These are phyloP conservation scores for Myotis yumanensis DNA, from an alignment of 2,113 vertebrate species.

Conservation along the genomic window DNA sequence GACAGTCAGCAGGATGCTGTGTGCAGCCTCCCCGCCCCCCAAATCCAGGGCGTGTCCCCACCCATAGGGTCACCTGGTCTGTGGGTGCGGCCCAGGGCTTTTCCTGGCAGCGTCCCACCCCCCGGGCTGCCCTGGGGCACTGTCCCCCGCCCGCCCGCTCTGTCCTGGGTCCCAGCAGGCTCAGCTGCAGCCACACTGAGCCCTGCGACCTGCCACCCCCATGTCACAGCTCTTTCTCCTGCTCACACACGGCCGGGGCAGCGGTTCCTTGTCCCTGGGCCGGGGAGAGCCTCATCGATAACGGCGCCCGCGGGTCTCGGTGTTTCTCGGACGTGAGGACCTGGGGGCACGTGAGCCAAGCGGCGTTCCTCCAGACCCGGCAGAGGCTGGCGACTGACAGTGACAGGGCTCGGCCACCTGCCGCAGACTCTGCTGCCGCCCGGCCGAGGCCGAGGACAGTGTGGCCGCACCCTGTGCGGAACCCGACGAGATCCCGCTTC, in stretches of 20 bases:
- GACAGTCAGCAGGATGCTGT: not conserved
- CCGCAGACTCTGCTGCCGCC: not conserved
- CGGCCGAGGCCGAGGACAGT: not conserved
- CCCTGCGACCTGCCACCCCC: not conserved
- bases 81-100: not conserved
- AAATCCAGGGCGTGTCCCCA: not conserved
- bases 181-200: not conserved
- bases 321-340: not conserved
- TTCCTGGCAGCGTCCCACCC: not conserved
- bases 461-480: not conserved
- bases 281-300: not conserved
- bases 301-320: not conserved
- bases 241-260: not conserved
- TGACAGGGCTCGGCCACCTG: not conserved
- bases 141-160: not conserved
- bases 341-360: not conserved
- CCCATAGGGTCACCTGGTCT: not conserved
- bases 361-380: too few species aligned
- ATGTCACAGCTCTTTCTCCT: not conserved
- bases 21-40: not conserved
- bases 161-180: not conserved
- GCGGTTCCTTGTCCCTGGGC: not conserved
- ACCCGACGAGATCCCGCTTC: not conserved
- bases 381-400: not conserved
- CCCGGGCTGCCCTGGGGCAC: rapidly evolving